Evolutionary conservation across 1,140 invertebrate genomes (phyloP), one percentile per base, ranked within the genome.

Genomic region (Xylocopa sonorina): DNA sequence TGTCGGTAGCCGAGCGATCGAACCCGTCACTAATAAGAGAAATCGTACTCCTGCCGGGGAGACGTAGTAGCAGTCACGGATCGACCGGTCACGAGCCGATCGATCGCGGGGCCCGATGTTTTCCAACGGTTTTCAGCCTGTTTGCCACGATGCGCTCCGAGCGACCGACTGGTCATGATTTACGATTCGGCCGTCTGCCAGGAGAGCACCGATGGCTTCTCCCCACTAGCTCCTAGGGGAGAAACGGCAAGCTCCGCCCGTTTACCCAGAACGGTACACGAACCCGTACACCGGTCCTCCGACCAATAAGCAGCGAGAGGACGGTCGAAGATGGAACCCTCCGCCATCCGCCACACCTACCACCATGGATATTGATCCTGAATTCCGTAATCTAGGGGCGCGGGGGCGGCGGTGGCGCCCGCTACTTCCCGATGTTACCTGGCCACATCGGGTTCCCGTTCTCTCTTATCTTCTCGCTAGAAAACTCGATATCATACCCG

Each of bases 401-500:
- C 64, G 76, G 60, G 63, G 83, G 80, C 67, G 84, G 84, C 78
- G 69, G 74, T 48, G 69, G 71, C 29, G 66, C 43, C n/a, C 72
- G 82, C 29, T 14, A 64, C 71, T 64, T 43, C 27, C 55, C 71
- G 66, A 75, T 84, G 57, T 53, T 71, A 51, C 41, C 78, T 29
- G 43, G 43, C 51, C 43, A 57, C 38, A 55, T 16, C 16, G 14
- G 14, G 50, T 48, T 34, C 48, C 53, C 64, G 68, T 66, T 55
- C 62, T 75, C 80, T 85, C 71, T 85, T 3, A 9, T 38, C 82
- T 73, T 85, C 87, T 88, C 84, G 71, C 80, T 84, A 79, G 80
- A 57, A 77, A 88, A 83, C 88, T 89, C 84, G 84, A 90, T 90
- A 90, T 90, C 89, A 89, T 89, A 85, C 84, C 87, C 82, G 75